phyloP scores from a whole-genome alignment of 2,113 vertebrate species.

The Cebidichthys violaceus region DNA sequence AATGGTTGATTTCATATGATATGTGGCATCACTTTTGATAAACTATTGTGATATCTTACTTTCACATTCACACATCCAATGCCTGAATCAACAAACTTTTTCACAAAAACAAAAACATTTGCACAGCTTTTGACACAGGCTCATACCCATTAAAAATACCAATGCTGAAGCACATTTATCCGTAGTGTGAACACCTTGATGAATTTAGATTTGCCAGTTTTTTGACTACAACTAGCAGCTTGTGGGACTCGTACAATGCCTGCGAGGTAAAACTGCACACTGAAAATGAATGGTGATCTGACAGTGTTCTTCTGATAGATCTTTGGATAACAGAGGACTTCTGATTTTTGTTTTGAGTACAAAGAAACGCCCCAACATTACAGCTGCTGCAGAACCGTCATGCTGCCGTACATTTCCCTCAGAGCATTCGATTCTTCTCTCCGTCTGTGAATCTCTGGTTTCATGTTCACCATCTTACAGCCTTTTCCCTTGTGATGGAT shows the following conservation, averaged over 20 bases:
- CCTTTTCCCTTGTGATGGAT: neutral
- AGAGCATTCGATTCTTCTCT: neutral
- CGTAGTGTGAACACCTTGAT: constrained; percentile 14
- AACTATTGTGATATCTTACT: neutral
- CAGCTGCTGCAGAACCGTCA: constrained; percentile 37
- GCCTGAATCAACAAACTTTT: constrained; percentile 20
- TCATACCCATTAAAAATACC: constrained; percentile 29
- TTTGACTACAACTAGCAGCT: constrained; percentile 22
- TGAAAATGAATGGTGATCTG: constrained; percentile 24
- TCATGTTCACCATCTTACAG: constrained; percentile 2
- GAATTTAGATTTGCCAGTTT: neutral
- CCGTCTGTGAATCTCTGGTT: neutral
- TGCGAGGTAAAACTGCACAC: constrained; percentile 29
- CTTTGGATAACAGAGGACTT: constrained; percentile 61
- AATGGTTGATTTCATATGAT: constrained; percentile 7
- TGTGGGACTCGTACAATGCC: neutral
- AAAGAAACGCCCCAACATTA: constrained; percentile 29
- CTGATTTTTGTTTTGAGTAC: neutral
- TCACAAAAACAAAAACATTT: constrained; percentile 36
- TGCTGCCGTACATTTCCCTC: constrained; percentile 56
- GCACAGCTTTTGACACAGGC: constrained; percentile 42
- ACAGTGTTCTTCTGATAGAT: constrained; percentile 35
- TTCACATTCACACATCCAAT: constrained; percentile 37
- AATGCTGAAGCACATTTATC: constrained; percentile 41
- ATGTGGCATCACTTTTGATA: constrained; percentile 12